These are phyloP conservation scores for Artemia franciscana DNA, from an alignment of 1,140 invertebrate species.

Conservation along the genomic window DNA sequence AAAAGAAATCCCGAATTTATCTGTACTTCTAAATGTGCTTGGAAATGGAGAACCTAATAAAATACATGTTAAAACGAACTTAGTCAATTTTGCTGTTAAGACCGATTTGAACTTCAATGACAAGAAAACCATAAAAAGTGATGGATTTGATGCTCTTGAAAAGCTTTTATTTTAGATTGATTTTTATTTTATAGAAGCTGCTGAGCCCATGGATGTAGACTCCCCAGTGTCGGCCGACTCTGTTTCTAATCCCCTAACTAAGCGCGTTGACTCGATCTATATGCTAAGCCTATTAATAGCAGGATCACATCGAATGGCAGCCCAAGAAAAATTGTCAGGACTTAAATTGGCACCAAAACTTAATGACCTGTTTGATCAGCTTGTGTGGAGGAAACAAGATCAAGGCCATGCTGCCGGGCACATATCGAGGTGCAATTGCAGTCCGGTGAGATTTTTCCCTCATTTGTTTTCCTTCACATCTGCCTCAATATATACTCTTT, in stretches of 20 bases:
- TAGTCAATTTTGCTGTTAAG: constrained; percentile 6
- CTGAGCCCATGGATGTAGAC: constrained; percentile 16
- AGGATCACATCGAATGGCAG: constrained; percentile 23
- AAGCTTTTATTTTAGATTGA: constrained; percentile 19
- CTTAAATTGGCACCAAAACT: constrained; percentile 21
- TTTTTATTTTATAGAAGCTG: not conserved
- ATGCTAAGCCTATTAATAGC: constrained; percentile 23
- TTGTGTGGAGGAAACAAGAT: constrained; percentile 23
- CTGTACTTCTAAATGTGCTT: too few species aligned
- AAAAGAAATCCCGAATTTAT: too few species aligned
- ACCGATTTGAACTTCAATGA: constrained; percentile 14
- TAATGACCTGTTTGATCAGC: constrained; percentile 25
- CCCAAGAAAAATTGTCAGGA: constrained; percentile 23
- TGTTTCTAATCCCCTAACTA: constrained; percentile 21
- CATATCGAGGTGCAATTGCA: constrained; percentile 24
- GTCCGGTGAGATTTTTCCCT: constrained; percentile 24
- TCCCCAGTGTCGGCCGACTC: constrained; percentile 19
- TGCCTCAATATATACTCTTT: too few species aligned
- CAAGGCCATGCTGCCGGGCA: constrained; percentile 21
- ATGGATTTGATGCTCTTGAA: too few species aligned
- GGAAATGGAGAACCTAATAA: too few species aligned
- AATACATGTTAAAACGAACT: constrained; percentile 7
- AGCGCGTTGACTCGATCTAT: constrained; percentile 25
- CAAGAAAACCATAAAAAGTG: too few species aligned
- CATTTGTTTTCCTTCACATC: too few species aligned